Percentiles rank a stretch among this genome's conserved stretches.
These are phyloP conservation scores for Patella pellucida DNA, from an alignment of 2,888 invertebrate species.

Conservation along the genomic window DNA sequence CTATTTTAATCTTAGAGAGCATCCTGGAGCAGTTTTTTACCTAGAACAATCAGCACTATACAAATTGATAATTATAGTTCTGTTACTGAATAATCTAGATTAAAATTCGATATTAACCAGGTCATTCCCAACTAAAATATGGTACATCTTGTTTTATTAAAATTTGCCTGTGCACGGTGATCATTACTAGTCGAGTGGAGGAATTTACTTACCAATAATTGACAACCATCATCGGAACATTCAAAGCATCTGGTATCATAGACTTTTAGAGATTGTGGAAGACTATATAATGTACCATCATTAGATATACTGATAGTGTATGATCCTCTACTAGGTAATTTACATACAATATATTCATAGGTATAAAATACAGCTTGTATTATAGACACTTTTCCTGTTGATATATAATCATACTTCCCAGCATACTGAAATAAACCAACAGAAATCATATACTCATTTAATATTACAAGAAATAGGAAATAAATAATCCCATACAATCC, in stretches of 20 bases:
- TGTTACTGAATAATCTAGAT: too few relatives aligned
- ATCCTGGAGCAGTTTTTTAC: too few relatives aligned
- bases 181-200: too few relatives aligned
- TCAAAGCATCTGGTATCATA: slow-evolving; percentile 34
- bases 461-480: neutral
- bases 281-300: slow-evolving; percentile 26
- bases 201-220: slow-evolving; percentile 25
- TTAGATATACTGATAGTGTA: slow-evolving; percentile 36
- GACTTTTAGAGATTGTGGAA: slow-evolving; percentile 22
- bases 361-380: slow-evolving; percentile 30
- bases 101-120: too few relatives aligned
- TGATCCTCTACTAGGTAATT: slow-evolving; percentile 30
- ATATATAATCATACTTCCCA: slow-evolving; percentile 19
- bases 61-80: too few relatives aligned
- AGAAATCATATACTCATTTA: neutral
- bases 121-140: too few relatives aligned
- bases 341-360: slow-evolving; percentile 39
- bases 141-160: too few relatives aligned
- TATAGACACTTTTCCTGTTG: slow-evolving; percentile 2
- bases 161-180: too few relatives aligned
- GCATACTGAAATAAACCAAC: slow-evolving; percentile 23
- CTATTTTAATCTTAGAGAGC: too few relatives aligned
- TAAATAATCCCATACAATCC: too few relatives aligned
- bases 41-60: too few relatives aligned
- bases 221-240: slow-evolving; percentile 22